Evolutionary conservation across 2,113 vertebrate genomes (phyloP).

Genomic region (Mohoua ochrocephala): DNA sequence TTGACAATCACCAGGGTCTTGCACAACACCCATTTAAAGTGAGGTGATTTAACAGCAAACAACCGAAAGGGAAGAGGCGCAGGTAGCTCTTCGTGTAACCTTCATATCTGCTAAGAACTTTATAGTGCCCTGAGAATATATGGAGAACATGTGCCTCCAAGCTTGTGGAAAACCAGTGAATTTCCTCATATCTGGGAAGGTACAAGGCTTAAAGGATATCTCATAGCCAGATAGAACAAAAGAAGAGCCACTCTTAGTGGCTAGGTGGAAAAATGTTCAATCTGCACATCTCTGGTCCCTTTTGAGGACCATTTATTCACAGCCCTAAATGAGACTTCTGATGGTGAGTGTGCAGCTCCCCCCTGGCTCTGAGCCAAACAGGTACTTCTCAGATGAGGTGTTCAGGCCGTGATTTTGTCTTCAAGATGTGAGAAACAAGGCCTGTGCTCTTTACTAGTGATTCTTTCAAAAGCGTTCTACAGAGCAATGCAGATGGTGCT

Average conservation of each 20-base stretch:
- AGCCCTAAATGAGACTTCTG: not conserved
- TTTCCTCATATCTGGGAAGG: not conserved
- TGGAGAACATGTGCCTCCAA: not conserved
- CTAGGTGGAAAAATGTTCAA: not conserved
- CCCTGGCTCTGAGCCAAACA: not conserved
- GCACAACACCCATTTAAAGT: fast-evolving
- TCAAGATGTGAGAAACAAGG: not conserved
- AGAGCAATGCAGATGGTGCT: not conserved
- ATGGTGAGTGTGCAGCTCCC: not conserved
- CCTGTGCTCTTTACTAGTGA: not conserved
- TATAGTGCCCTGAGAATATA: not conserved
- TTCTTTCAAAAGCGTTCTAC: not conserved
- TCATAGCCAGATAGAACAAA: not conserved
- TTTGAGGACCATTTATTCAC: not conserved
- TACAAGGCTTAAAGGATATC: not conserved
- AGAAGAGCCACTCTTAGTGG: not conserved
- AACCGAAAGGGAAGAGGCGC: not conserved
- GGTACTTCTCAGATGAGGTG: not conserved
- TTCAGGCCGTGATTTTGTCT: not conserved
- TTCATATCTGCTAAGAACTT: not conserved
- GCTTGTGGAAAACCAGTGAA: not conserved
- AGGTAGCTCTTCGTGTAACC: not conserved
- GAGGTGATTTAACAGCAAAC: not conserved
- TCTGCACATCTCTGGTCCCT: not conserved
- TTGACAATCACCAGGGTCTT: not conserved